Percentiles rank a stretch among this genome's conserved stretches.
phyloP scores from a whole-genome alignment of 2,888 invertebrate species.

The Apotomis betuletana region DNA sequence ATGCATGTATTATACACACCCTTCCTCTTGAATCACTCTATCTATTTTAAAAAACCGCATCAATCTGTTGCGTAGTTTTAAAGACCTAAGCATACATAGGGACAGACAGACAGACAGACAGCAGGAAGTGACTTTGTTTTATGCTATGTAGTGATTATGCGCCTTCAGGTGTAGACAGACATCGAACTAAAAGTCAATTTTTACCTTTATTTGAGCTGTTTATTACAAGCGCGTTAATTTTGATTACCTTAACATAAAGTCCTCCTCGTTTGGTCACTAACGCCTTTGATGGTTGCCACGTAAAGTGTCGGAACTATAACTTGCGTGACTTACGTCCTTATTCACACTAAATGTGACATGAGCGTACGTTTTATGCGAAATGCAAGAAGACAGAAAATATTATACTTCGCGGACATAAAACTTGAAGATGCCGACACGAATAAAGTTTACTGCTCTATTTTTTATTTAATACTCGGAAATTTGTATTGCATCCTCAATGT shows the following conservation, averaged over 20 bases:
- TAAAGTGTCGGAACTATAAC: slow-evolving; percentile 42
- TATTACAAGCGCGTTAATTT: slow-evolving; percentile 16
- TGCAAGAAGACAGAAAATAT: slow-evolving; percentile 40
- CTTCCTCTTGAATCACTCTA: too few relatives aligned
- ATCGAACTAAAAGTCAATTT: too few relatives aligned
- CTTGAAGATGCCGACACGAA: slow-evolving; percentile 32
- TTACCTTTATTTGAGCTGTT: background rate
- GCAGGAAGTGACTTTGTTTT: too few relatives aligned
- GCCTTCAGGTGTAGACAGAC: too few relatives aligned
- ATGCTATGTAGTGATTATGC: too few relatives aligned
- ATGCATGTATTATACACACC: too few relatives aligned
- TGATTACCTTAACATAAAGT: slow-evolving; percentile 19
- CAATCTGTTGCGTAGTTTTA: too few relatives aligned
- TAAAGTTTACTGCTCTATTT: slow-evolving; percentile 40
- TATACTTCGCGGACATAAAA: slow-evolving; percentile 37
- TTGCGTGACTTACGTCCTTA: slow-evolving; percentile 30
- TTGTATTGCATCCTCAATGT: background rate
- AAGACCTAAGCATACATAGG: too few relatives aligned
- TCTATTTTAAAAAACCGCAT: too few relatives aligned
- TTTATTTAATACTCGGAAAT: slow-evolving; percentile 23
- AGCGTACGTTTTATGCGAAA: slow-evolving; percentile 34
- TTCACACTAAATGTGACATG: slow-evolving; percentile 34
- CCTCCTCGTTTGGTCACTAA: slow-evolving; percentile 22
- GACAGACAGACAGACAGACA: too few relatives aligned
- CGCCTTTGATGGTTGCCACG: slow-evolving; percentile 38